phyloP scores from a whole-genome alignment of 2,113 vertebrate genomes.

The Alectura lathami region DNA sequence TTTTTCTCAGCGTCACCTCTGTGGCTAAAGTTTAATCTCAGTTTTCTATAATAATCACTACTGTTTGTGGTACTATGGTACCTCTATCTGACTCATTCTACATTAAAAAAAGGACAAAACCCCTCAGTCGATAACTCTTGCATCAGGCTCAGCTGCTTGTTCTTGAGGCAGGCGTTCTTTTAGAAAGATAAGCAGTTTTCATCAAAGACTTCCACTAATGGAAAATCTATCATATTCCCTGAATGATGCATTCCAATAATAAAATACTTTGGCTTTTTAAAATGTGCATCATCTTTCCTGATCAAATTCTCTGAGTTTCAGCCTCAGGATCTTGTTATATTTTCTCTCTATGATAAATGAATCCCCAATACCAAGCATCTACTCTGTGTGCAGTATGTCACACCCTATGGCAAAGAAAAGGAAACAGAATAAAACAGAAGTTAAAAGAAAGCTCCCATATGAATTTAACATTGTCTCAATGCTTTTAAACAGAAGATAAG shows the following conservation, averaged over 20 bases:
- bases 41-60: background rate
- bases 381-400: conserved; percentile 9
- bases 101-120: background rate
- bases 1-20: background rate
- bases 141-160: background rate
- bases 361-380: background rate
- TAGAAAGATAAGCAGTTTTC: conserved; percentile 40
- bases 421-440: background rate
- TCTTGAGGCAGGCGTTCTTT: conserved; percentile 39
- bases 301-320: conserved; percentile 57
- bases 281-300: conserved; percentile 62
- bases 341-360: conserved; percentile 57
- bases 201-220: conserved; percentile 64
- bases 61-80: background rate
- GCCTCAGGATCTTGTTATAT: conserved; percentile 41
- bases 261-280: conserved; percentile 63
- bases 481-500: background rate
- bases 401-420: background rate
- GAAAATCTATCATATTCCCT: conserved; percentile 67
- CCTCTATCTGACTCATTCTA: background rate
- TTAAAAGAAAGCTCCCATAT: background rate
- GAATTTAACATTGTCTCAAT: background rate
- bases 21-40: background rate
- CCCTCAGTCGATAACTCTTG: conserved; percentile 24
- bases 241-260: conserved; percentile 65